Evolutionary conservation across 2,113 vertebrate genomes (phyloP).

Genomic region (Columba janthina): DNA sequence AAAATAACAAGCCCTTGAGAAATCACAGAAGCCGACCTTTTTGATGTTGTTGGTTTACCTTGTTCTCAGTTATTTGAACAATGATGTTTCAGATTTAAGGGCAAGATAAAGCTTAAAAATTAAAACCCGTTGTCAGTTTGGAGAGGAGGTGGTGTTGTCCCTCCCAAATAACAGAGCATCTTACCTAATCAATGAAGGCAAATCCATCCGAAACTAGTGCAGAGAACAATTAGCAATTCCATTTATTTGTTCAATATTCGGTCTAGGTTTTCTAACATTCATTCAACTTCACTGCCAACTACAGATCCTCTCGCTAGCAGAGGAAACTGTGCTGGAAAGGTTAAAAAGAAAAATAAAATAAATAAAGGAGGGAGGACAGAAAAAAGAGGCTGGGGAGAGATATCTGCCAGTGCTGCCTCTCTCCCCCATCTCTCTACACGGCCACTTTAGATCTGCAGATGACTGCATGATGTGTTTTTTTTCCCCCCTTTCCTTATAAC

Average conservation of each 20-base stretch:
- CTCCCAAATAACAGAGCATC: conserved; percentile 50
- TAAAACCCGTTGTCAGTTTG: conserved; percentile 73
- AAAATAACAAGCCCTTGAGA: conserved; percentile 93
- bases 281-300: conserved; percentile 40
- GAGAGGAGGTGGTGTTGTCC: conserved; percentile 19
- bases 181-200: conserved; percentile 65
- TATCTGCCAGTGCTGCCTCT: conserved; percentile 25
- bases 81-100: conserved; percentile 83
- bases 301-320: conserved; percentile 9
- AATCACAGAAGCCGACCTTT: conserved; percentile 86
- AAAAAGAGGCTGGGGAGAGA: neutral
- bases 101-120: conserved; percentile 82
- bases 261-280: conserved; percentile 20
- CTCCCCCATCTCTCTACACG: neutral
- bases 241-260: conserved; percentile 27
- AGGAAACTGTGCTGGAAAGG: conserved; percentile 21
- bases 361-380: too few species aligned
- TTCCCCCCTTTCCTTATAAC: neutral
- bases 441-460: conserved; percentile 20
- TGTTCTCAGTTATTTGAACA: conserved; percentile 87
- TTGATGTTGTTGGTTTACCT: conserved; percentile 93
- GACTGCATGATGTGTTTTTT: neutral
- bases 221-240: conserved; percentile 33
- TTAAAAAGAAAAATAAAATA: neutral
- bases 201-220: conserved; percentile 3